Evolutionary conservation across 92 coral and sea anemone genomes (phyloP), one percentile per base, ranked within the genome.

Genomic region (Virgularia gustaviana): DNA sequence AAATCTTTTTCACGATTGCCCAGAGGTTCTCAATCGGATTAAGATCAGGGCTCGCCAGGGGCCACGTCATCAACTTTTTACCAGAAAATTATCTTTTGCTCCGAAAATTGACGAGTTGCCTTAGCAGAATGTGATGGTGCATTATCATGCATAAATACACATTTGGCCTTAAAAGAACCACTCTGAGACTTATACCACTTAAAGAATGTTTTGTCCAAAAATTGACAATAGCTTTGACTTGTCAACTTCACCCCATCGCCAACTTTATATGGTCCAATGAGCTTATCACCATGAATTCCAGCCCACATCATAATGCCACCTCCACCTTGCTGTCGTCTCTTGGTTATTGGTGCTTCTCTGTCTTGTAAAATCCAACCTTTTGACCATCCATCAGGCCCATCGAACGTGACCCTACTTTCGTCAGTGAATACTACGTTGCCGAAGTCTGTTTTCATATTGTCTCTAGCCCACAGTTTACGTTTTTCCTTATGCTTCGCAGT

Each of bases 361-460:
- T 27, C 65, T 59, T 59, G 65, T 16, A 59, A 6, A 59, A 59
- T 36, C 65, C 65, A 59, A 59, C 3, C 65, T 16, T 9, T 59
- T 3, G 65, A 59, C 65, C 65, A 59, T 29, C 65, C 65, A 59
- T 59, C 65, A 9, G 65, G 65, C 65, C 29, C 65, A 59, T 59
- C 65, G 20, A 59, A 59, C 29, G 5, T 59, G 20, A 16, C 65
- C 65, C 65, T 59, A 36, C 65, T 22, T 59, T 59, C 29, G 65
- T 59, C 41, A 59, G 65, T 59, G 16, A 59, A 59, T 59, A 27
- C 5, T 59, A 59, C 32, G 20, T 59, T 9, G 29, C 65, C 32
- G 65, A 59, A 59, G 65, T 59, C 65, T 59, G 65, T 59, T 59
- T 59, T 59, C 65, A 16, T 59, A 59, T 59, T 3, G 6, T 59